phyloP scores from a whole-genome alignment of 2,888 invertebrate genomes.

The Argynnis bischoffii region DNA sequence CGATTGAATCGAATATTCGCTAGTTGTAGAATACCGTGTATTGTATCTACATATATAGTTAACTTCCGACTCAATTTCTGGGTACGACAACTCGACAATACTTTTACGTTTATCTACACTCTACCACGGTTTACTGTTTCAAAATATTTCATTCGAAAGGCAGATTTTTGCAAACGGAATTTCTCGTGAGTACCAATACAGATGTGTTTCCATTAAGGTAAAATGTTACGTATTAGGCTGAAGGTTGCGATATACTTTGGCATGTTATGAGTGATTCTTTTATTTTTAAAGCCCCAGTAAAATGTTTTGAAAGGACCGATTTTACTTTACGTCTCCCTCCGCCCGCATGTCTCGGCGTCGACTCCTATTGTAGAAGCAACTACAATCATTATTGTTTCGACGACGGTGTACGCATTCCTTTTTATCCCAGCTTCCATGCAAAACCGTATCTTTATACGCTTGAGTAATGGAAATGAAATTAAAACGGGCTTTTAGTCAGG shows the following conservation, averaged over 20 bases:
- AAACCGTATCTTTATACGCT: slow-evolving; percentile 71
- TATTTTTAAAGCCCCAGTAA: slow-evolving; percentile 73
- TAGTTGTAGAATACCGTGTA: slow-evolving; percentile 15
- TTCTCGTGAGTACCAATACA: slow-evolving; percentile 1
- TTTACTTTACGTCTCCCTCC: slow-evolving; percentile 69
- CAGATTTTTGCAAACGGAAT: slow-evolving; percentile 3
- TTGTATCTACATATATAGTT: slow-evolving; percentile 1
- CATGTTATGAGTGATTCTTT: slow-evolving; percentile 54
- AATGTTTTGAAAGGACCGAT: slow-evolving; percentile 82
- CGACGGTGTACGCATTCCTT: slow-evolving; percentile 65
- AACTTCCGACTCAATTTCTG: slow-evolving; percentile 19
- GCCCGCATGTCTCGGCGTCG: slow-evolving; percentile 66
- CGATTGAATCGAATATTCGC: slow-evolving; percentile 60
- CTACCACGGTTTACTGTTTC: slow-evolving; percentile 9
- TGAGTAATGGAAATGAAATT: slow-evolving; percentile 76
- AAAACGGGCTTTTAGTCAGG: slow-evolving; percentile 68
- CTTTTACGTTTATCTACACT: slow-evolving; percentile 20
- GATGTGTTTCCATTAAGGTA: slow-evolving; percentile 11
- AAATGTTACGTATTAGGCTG: slow-evolving; percentile 47
- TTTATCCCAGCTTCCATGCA: slow-evolving; percentile 71
- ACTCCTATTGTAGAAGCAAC: slow-evolving; percentile 72
- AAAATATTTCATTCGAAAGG: slow-evolving; percentile 3
- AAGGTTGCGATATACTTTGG: slow-evolving; percentile 50
- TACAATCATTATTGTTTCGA: slow-evolving; percentile 80
- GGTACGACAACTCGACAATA: slow-evolving; percentile 11